Evolutionary conservation across 2,113 vertebrate species (phyloP).

Genomic region (Miniopterus natalensis): DNA sequence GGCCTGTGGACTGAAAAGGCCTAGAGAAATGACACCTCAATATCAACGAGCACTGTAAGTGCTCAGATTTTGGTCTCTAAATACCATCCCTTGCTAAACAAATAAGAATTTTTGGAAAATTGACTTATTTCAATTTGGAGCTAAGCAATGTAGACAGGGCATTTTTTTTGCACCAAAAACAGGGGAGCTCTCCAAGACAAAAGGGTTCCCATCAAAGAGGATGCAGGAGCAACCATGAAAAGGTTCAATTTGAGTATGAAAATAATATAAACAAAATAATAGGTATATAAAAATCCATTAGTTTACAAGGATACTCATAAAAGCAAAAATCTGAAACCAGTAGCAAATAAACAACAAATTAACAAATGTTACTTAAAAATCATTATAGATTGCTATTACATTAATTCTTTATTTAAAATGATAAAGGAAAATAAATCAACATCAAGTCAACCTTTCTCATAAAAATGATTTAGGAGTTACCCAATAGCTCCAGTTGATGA

Average conservation of each 20-base stretch:
- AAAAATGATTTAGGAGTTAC: background rate
- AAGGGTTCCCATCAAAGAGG: background rate
- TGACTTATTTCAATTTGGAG: background rate
- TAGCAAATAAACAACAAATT: background rate
- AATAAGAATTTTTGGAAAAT: background rate
- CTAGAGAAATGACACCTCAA: background rate
- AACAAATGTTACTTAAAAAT: conserved; percentile 22
- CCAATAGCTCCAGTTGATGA: background rate
- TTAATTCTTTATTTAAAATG: background rate
- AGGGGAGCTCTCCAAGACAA: background rate
- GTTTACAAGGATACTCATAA: background rate
- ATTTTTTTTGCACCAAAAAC: background rate
- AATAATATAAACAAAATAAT: background rate
- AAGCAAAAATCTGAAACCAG: background rate
- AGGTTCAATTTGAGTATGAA: background rate
- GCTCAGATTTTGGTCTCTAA: background rate
- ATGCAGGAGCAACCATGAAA: background rate
- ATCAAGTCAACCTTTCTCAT: background rate
- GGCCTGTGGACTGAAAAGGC: background rate
- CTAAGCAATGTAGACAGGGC: background rate
- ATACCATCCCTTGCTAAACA: background rate
- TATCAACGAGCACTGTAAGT: background rate
- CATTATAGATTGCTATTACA: background rate
- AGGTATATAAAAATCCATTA: background rate
- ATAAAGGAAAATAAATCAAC: background rate